Evolutionary conservation across 2,113 vertebrate species (phyloP).

Genomic region (Toxostoma redivivum): DNA sequence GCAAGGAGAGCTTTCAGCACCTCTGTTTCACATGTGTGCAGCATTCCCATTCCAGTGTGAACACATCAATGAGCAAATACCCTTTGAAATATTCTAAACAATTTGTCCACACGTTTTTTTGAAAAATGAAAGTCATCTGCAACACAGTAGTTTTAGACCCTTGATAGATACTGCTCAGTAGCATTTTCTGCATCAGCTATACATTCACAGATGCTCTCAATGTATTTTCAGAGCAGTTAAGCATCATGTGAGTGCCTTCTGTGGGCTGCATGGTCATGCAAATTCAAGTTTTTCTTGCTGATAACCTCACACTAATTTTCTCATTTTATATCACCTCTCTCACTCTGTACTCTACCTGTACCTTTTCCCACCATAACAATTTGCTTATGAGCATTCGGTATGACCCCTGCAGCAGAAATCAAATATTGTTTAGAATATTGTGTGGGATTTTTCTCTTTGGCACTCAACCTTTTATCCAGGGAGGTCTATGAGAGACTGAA

Average conservation of each 20-base stretch:
- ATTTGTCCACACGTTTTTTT: not conserved
- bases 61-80: not conserved
- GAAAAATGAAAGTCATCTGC: not conserved
- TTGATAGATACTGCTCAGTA: not conserved
- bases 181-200: not conserved
- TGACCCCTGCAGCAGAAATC: not conserved
- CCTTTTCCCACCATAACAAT: not conserved
- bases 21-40: rapidly evolving
- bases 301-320: not conserved
- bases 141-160: not conserved
- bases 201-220: not conserved
- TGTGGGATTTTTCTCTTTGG: not conserved
- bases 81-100: not conserved
- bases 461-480: not conserved
- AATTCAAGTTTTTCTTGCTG: not conserved
- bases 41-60: not conserved
- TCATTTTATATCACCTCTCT: not conserved
- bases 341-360: not conserved
- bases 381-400: not conserved
- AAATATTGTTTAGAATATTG: not conserved
- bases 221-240: not conserved
- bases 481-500: conserved; percentile 7
- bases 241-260: not conserved
- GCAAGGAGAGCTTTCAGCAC: rapidly evolving
- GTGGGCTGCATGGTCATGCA: not conserved